Evolutionary conservation across 2,797 vertebrate genomes (phyloP).

Genomic region (Crax fasciolata): DNA sequence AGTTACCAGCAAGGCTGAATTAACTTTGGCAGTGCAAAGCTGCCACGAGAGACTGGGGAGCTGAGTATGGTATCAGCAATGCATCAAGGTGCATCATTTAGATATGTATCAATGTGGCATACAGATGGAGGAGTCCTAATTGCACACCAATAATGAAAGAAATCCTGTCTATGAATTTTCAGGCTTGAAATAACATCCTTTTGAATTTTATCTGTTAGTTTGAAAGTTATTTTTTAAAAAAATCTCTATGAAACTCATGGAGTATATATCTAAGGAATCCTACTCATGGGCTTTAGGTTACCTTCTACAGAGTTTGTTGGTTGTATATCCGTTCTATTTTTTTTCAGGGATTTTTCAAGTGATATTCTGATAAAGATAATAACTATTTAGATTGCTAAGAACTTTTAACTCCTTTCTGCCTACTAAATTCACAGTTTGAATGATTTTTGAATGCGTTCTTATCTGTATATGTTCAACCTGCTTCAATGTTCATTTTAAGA

Average conservation of each 20-base stretch:
- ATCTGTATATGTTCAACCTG: neutral
- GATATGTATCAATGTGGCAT: neutral
- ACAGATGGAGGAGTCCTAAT: neutral
- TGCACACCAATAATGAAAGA: neutral
- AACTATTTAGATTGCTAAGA: neutral
- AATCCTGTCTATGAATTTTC: neutral
- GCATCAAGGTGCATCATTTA: neutral
- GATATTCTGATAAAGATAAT: neutral
- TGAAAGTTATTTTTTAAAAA: neutral
- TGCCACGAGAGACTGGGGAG: neutral
- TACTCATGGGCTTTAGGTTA: neutral
- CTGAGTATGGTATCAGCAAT: neutral
- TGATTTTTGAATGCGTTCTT: neutral
- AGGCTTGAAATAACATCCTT: neutral
- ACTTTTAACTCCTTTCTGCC: neutral
- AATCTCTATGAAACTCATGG: neutral
- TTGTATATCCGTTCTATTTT: neutral
- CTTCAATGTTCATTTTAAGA: conserved; percentile 26
- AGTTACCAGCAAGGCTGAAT: neutral
- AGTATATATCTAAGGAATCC: neutral
- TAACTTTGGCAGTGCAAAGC: neutral
- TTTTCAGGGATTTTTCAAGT: neutral
- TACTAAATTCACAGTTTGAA: neutral
- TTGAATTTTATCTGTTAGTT: neutral
- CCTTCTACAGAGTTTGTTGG: neutral